Base-by-base conservation (phyloP, 2,888 invertebrate species). In the Drosophila mayaguana region DNA sequence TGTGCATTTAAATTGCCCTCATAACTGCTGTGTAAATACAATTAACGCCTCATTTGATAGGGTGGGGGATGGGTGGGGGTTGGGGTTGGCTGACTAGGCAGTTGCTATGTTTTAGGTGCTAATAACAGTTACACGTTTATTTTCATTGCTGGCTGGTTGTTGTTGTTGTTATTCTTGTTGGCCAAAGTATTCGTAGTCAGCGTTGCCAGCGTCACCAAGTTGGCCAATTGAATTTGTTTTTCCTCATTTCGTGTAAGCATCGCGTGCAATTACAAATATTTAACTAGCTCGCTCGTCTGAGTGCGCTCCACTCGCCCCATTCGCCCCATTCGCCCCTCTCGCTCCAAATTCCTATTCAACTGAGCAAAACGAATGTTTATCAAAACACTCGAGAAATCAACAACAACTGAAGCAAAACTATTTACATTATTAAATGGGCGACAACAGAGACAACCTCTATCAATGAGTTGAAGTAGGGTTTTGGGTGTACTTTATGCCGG, bases 231-330 rank as follows among this genome's bases (percentile, higher is more conserved):
- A 77, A 77, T 66, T 72, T 61, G 40, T 57, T 77, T 57, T 64
- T 55, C 38, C 67, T 60, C 67, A 59, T 79, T 80, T 75, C 83
- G 88, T 87, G 89, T 79, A 89, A 84, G 75, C 88, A 89, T 85
- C 85, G 85, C 85, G 85, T 85, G 85, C 89, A 89, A 84, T 89
- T 80, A 84, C 79, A 59, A 72, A 78, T 75, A 78, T 67, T 73
- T 67, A 48, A 56, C 59, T 63, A 51, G 78, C 59, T 75, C 43
- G 22, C 20, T 45, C 60, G 28, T n/a, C 50, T 60, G 69, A 53
- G 64, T 61, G 40, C 42, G 25, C 36, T 20, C 57, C 40, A 14
- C 48, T 46, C 11, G 32, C 64, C 18, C 22, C 22, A 16, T 40
- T 66, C 43, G 4, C 11, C 2, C 18, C 56, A 54, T n/a, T 46